Percentiles rank a stretch among this genome's conserved stretches.
phyloP scores from a whole-genome alignment of 2,888 invertebrate species.

The Apamea monoglypha region DNA sequence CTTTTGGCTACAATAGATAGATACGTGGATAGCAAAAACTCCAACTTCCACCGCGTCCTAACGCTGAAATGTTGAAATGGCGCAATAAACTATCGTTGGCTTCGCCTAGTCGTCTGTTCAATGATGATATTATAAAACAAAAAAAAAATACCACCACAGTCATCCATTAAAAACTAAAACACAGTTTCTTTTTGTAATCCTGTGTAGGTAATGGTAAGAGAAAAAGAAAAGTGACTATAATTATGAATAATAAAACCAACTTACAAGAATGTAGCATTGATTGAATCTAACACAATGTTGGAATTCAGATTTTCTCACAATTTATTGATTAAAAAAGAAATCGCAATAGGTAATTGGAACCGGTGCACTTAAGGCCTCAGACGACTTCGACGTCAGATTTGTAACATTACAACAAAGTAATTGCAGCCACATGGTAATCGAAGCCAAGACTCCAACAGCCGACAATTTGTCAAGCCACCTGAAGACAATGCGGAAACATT shows the following conservation, averaged over 20 bases:
- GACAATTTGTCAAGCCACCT: constrained; percentile 1
- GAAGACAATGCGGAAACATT: background rate
- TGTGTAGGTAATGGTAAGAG: background rate
- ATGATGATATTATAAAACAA: background rate
- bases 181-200: background rate
- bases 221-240: background rate
- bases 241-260: background rate
- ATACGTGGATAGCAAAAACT: background rate
- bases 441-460: background rate
- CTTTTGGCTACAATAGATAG: background rate
- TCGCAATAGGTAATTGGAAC: background rate
- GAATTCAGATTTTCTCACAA: constrained; percentile 5
- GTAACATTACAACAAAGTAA: background rate
- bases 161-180: background rate
- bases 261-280: constrained; percentile 6
- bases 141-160: background rate
- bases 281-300: constrained; percentile 11
- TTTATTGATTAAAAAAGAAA: background rate
- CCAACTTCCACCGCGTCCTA: background rate
- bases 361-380: background rate
- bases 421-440: background rate
- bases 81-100: background rate
- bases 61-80: background rate
- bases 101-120: background rate
- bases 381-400: background rate